Percentiles rank a stretch among this genome's conserved stretches.
Evolutionary conservation across 2,888 invertebrate genomes (phyloP).

Genomic region (Parasteatoda lunata): DNA sequence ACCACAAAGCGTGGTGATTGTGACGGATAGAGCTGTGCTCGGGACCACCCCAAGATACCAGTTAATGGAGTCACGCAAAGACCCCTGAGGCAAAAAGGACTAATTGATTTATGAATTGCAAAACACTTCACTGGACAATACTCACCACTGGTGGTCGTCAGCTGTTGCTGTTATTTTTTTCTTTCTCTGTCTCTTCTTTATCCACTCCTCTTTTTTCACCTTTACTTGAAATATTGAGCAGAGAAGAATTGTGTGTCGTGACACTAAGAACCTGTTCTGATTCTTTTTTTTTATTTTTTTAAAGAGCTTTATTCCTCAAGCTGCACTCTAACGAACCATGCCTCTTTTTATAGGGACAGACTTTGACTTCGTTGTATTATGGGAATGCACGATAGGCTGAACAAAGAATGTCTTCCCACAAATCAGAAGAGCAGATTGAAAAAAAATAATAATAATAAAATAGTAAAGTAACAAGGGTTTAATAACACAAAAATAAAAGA

Average conservation of each 20-base stretch:
- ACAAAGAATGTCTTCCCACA: neutral
- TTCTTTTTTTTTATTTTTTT: constrained; percentile 23
- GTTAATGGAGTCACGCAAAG: constrained; percentile 64
- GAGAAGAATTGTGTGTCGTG: constrained; percentile 19
- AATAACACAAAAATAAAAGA: too few species aligned
- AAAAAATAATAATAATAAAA: too few species aligned
- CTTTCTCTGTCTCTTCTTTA: neutral
- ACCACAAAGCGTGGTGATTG: constrained; percentile 12
- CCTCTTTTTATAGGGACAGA: neutral
- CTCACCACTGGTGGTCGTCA: constrained; percentile 54
- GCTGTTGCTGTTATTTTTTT: constrained; percentile 3
- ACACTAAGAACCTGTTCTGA: constrained; percentile 23
- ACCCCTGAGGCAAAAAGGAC: constrained; percentile 37
- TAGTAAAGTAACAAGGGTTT: too few species aligned
- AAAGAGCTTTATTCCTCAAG: constrained; percentile 14
- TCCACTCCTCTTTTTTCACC: neutral
- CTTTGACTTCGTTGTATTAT: neutral
- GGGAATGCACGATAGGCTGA: neutral
- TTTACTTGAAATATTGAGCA: constrained; percentile 62
- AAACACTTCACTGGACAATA: constrained; percentile 60
- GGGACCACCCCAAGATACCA: constrained; percentile 56
- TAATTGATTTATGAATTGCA: constrained; percentile 68
- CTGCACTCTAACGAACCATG: constrained; percentile 35
- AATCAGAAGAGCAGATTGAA: too few species aligned
- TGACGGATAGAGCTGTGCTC: constrained; percentile 32